phyloP scores from a whole-genome alignment of 53 echinoderm and acorn worm genomes.

The Hippasteria phrygiana region DNA sequence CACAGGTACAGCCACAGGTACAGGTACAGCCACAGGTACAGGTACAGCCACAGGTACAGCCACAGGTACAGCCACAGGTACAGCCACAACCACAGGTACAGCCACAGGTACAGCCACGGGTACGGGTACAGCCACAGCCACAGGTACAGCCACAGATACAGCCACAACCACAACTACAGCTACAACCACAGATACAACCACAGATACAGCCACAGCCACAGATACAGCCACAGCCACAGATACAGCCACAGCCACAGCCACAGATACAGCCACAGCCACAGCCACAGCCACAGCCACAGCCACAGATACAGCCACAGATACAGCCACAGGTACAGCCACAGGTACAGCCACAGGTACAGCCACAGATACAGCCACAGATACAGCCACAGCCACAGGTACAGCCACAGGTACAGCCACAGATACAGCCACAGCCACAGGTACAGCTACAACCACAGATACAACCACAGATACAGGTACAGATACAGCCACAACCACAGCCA shows the following conservation, averaged over 20 bases:
- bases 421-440: background rate
- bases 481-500: background rate
- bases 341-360: background rate
- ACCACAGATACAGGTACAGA: background rate
- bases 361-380: background rate
- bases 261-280: background rate
- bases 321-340: background rate
- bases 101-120: background rate
- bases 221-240: background rate
- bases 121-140: background rate
- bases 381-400: background rate
- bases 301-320: background rate
- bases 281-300: background rate
- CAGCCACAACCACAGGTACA: background rate
- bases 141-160: background rate
- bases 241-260: background rate
- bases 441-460: background rate
- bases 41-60: background rate
- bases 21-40: background rate
- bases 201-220: background rate
- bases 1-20: background rate
- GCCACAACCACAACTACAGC: background rate
- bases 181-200: background rate
- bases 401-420: background rate
- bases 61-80: background rate